Percentiles rank a stretch among this genome's conserved stretches.
phyloP scores from a whole-genome alignment of 1,140 invertebrate species.

The Reticulitermes speratus region DNA sequence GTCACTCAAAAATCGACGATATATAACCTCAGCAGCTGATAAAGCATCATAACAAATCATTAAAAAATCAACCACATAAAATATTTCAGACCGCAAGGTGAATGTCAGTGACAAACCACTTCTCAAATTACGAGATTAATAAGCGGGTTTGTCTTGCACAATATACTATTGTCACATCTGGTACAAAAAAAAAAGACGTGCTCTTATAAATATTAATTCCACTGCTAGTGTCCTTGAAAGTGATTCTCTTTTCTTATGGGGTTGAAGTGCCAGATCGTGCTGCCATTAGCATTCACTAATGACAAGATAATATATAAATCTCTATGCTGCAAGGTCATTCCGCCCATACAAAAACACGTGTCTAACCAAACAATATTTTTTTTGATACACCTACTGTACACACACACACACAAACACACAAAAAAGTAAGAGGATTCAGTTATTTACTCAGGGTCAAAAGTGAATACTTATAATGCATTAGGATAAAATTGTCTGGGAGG shows the following conservation, averaged over 20 bases:
- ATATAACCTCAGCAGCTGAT: too few species aligned
- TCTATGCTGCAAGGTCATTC: not conserved
- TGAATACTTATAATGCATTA: too few species aligned
- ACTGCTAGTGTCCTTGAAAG: not conserved
- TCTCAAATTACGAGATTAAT: not conserved
- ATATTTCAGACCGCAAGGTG: not conserved
- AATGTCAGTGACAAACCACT: not conserved
- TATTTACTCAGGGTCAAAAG: not conserved
- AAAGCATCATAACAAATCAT: too few species aligned
- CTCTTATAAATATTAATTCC: not conserved
- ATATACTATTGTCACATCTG: not conserved
- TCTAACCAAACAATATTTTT: not conserved
- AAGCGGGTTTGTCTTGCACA: not conserved
- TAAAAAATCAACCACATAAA: too few species aligned
- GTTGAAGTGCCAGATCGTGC: too few species aligned
- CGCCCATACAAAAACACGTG: constrained; percentile 14
- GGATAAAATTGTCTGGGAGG: too few species aligned
- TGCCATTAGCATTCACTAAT: not conserved
- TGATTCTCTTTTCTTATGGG: not conserved
- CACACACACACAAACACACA: not conserved
- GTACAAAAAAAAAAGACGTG: not conserved
- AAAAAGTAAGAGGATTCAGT: not conserved
- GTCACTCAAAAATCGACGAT: too few species aligned
- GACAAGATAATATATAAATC: not conserved
- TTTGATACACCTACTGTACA: not conserved